phyloP scores from a whole-genome alignment of 2,888 invertebrate species.

The Acrobeloides nanus region DNA sequence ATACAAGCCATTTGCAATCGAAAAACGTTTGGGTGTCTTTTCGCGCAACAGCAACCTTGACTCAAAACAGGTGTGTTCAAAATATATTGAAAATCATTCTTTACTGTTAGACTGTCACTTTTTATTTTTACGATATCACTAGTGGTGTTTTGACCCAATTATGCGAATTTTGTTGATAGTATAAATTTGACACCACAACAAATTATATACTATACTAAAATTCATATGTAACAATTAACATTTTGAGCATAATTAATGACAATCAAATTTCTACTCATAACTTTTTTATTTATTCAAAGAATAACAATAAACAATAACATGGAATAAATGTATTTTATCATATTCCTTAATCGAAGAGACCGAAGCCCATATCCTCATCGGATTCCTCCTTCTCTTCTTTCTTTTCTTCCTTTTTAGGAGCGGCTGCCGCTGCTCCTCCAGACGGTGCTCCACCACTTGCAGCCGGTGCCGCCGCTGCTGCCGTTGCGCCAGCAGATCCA shows the following conservation, averaged over 20 bases:
- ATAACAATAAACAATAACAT: not conserved
- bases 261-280: not conserved
- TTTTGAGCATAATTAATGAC: not conserved
- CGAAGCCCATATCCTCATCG: slow-evolving; percentile 62
- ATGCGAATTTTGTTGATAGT: no score
- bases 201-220: no score
- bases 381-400: slow-evolving; percentile 58
- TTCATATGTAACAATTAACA: not conserved
- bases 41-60: no score
- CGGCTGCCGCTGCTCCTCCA: slow-evolving; percentile 47
- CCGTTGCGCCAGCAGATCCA: slow-evolving; percentile 74
- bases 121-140: no score
- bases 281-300: not conserved
- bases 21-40: no score
- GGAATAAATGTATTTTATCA: not conserved
- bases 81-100: no score
- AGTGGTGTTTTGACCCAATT: no score
- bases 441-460: slow-evolving; percentile 43
- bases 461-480: slow-evolving; percentile 54
- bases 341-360: slow-evolving; percentile 59
- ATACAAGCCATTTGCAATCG: no score
- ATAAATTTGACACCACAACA: no score
- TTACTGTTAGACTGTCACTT: no score
- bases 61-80: no score
- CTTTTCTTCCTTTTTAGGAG: slow-evolving; percentile 26